Evolutionary conservation across 2,888 invertebrate genomes (phyloP).

Genomic region (Priocnemis perturbator): DNA sequence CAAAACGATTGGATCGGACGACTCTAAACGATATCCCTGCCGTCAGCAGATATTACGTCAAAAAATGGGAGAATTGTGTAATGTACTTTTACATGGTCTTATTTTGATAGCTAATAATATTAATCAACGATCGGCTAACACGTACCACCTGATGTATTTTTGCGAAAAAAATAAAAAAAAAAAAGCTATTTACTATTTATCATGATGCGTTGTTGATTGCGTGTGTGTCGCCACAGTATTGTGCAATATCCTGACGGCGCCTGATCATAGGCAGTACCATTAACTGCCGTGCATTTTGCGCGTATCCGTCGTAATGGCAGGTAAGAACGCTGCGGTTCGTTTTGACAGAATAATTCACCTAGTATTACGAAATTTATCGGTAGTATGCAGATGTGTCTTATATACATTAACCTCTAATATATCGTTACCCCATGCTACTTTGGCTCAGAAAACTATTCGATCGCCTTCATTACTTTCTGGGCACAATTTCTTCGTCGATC

Average conservation of each 20-base stretch:
- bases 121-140: slow-evolving; percentile 44
- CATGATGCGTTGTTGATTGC: not conserved
- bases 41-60: slow-evolving; percentile 1
- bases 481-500: no score
- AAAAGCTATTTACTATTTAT: slow-evolving; percentile 44
- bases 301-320: not conserved
- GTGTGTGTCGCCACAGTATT: not conserved
- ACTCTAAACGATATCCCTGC: slow-evolving; percentile 1
- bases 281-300: not conserved
- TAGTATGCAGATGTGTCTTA: no score
- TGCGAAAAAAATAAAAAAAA: slow-evolving; percentile 53
- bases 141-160: slow-evolving; percentile 54
- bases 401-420: no score
- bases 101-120: slow-evolving; percentile 41
- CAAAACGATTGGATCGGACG: slow-evolving; percentile 17
- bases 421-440: no score
- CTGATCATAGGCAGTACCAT: not conserved
- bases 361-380: no score
- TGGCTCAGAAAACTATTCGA: no score
- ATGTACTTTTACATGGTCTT: slow-evolving; percentile 33
- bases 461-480: no score
- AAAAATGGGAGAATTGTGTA: slow-evolving; percentile 21
- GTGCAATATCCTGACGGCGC: no score
- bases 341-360: no score
- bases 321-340: no score